A percentile compares a stretch with the other conserved stretches of the same genome.
Evolutionary conservation across 1,140 invertebrate species (phyloP).

Genomic region (Lordiphosa mommai): DNA sequence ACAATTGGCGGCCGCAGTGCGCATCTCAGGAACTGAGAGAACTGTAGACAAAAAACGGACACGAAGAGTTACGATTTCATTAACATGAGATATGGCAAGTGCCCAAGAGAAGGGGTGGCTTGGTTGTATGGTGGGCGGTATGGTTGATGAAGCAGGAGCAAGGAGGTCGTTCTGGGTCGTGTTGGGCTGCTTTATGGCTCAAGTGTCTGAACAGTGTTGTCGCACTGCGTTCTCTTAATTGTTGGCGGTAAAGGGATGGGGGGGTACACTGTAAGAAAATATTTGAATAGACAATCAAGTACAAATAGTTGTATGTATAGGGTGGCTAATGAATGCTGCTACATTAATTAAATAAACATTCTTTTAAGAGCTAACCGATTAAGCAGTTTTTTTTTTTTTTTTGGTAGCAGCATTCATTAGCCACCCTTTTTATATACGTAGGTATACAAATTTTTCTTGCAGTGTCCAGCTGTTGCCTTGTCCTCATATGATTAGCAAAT

Average conservation of each 20-base stretch:
- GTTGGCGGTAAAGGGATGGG: conserved; percentile 28
- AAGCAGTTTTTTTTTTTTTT: too few species aligned
- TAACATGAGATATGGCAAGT: conserved; percentile 77
- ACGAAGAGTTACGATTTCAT: conserved; percentile 78
- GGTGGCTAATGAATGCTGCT: too few species aligned
- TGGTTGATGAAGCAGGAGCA: neutral
- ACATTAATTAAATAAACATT: too few species aligned
- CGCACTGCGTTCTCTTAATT: conserved; percentile 68
- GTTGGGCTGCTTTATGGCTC: conserved; percentile 66
- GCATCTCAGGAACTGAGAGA: conserved; percentile 8
- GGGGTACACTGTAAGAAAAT: conserved; percentile 17
- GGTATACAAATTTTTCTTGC: too few species aligned
- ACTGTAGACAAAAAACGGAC: conserved; percentile 58
- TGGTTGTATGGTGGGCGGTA: neutral
- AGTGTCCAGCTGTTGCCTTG: conserved; percentile 15
- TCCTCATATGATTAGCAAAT: conserved; percentile 72
- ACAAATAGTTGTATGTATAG: neutral
- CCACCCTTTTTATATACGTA: too few species aligned
- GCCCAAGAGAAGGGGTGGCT: conserved; percentile 13
- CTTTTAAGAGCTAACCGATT: too few species aligned
- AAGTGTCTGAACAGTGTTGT: conserved; percentile 53
- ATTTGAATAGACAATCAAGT: neutral
- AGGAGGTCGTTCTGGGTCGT: conserved; percentile 48
- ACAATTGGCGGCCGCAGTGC: conserved; percentile 29
- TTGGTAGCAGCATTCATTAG: too few species aligned